A percentile compares a stretch with the other conserved stretches of the same genome.
Evolutionary conservation across 23 tunicate genomes (phyloP).

Genomic region (Clavelina lepadiformis): DNA sequence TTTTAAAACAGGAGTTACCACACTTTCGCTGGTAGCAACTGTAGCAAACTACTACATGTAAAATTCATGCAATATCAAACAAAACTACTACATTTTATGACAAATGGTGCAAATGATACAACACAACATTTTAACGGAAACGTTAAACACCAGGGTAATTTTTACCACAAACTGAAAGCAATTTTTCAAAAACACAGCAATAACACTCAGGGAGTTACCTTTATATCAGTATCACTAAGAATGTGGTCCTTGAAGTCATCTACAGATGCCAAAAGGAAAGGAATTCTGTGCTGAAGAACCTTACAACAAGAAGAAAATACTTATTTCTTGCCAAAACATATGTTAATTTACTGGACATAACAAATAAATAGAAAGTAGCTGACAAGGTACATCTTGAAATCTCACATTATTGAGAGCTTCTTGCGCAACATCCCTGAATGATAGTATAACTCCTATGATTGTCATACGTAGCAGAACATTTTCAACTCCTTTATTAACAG

Average conservation of each 20-base stretch:
- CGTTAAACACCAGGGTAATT: too few relatives aligned
- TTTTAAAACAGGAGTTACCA: too few relatives aligned
- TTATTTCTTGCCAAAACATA: background rate
- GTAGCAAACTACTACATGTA: too few relatives aligned
- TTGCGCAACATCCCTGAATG: slow-evolving; percentile 74
- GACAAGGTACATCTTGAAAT: background rate
- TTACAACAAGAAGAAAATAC: slow-evolving; percentile 2
- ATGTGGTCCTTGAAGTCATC: slow-evolving; percentile 83
- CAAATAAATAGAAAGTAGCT: background rate
- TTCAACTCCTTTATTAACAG: slow-evolving; percentile 92
- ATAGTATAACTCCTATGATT: slow-evolving; percentile 87
- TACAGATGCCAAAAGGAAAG: slow-evolving; percentile 89
- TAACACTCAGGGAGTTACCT: slow-evolving; percentile 42
- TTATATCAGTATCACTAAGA: slow-evolving; percentile 85
- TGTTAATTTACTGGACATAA: background rate
- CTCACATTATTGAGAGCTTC: slow-evolving; percentile 81
- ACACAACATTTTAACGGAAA: too few relatives aligned
- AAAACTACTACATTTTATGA: too few relatives aligned
- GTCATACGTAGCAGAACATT: slow-evolving; percentile 78
- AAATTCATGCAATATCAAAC: too few relatives aligned
- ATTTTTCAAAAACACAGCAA: too few relatives aligned
- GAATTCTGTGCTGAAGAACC: slow-evolving; percentile 90
- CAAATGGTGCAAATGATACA: too few relatives aligned
- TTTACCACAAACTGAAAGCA: too few relatives aligned
- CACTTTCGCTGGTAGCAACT: too few relatives aligned